phyloP scores from a whole-genome alignment of 1,140 invertebrate species.

The Orchesella cincta region DNA sequence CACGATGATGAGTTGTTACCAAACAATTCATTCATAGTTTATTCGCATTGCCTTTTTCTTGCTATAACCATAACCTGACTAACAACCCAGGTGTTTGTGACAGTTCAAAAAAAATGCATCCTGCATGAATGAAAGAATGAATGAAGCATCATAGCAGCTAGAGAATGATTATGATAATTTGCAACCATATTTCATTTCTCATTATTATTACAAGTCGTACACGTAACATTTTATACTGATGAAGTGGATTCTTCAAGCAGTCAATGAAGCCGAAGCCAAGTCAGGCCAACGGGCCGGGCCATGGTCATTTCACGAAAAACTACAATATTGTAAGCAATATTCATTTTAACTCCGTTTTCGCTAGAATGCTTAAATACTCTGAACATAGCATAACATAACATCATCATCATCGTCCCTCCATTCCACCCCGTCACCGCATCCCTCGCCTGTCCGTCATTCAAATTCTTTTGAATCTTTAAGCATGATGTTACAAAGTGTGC shows the following conservation, averaged over 20 bases:
- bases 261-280: background rate
- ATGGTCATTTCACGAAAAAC: constrained; percentile 7
- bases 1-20: too few species aligned
- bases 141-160: background rate
- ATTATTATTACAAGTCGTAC: background rate
- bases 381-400: background rate
- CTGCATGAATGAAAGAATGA: background rate
- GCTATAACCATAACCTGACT: background rate
- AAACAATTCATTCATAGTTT: too few species aligned
- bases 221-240: background rate
- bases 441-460: background rate
- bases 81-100: constrained; percentile 1
- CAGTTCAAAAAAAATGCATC: constrained; percentile 8
- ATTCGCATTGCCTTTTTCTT: too few species aligned
- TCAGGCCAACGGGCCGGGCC: background rate
- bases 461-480: background rate
- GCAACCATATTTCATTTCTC: constrained; percentile 11
- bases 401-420: background rate
- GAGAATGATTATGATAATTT: constrained; percentile 5
- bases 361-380: background rate
- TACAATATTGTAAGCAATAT: background rate
- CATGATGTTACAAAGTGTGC: background rate
- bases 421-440: background rate
- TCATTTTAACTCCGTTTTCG: background rate
- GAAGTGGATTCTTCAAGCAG: background rate